Evolutionary conservation across 23 tunicate genomes (phyloP).

Genomic region (Ascidia mentula): DNA sequence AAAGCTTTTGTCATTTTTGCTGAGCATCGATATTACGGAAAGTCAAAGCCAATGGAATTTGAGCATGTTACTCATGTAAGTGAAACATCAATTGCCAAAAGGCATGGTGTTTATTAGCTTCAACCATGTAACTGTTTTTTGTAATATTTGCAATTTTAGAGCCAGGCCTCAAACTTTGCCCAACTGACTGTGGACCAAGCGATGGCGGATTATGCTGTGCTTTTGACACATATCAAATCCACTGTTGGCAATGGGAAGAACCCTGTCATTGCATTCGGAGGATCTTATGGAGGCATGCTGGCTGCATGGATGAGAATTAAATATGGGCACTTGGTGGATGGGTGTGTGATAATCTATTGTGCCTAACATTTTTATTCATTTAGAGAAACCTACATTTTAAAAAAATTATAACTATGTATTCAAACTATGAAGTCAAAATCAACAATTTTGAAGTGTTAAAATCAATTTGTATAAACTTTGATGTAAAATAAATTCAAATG

Average conservation of each 20-base stretch:
- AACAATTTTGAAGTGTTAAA: too few relatives aligned
- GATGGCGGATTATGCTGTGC: slow-evolving; percentile 72
- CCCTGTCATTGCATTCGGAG: slow-evolving; percentile 77
- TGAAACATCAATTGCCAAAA: too few relatives aligned
- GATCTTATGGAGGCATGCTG: slow-evolving; percentile 93
- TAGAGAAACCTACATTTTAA: too few relatives aligned
- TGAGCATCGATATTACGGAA: slow-evolving; percentile 85
- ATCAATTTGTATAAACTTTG: too few relatives aligned
- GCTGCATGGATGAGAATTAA: slow-evolving; percentile 80
- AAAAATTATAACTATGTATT: too few relatives aligned
- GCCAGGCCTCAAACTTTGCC: slow-evolving; percentile 43
- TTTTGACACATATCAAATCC: slow-evolving; percentile 37
- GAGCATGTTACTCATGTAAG: not conserved
- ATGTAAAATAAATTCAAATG: too few relatives aligned
- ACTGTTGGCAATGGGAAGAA: slow-evolving; percentile 17
- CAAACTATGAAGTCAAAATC: too few relatives aligned
- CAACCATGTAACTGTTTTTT: too few relatives aligned
- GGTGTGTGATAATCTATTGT: too few relatives aligned
- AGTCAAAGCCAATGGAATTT: slow-evolving; percentile 40
- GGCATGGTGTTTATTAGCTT: too few relatives aligned
- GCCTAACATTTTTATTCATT: too few relatives aligned
- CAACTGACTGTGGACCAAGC: slow-evolving; percentile 87
- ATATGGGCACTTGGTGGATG: slow-evolving; percentile 70
- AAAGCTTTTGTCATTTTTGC: slow-evolving; percentile 84
- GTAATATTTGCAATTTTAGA: too few relatives aligned